Evolutionary conservation across 2,797 vertebrate species (phyloP).

Genomic region (Hyperoplus lanceolatus): DNA sequence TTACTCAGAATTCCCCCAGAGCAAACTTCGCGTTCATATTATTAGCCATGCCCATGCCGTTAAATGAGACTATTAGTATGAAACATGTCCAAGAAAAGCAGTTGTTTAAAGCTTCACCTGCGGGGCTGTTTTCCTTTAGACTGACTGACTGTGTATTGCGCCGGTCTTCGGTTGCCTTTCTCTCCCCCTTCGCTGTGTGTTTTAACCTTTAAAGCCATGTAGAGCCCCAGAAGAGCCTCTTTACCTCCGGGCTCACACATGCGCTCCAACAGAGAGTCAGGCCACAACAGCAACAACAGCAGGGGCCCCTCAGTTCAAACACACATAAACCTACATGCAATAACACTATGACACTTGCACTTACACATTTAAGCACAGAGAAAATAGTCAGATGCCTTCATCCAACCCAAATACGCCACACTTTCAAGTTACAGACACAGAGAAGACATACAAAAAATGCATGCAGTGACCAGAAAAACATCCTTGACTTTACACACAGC

Average conservation of each 20-base stretch:
- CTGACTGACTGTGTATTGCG: slow-evolving; percentile 49
- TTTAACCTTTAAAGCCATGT: slow-evolving; percentile 74
- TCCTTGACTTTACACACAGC: slow-evolving; percentile 35
- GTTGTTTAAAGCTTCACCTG: slow-evolving; percentile 47
- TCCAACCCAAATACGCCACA: slow-evolving; percentile 9
- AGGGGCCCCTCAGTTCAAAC: slow-evolving; percentile 47
- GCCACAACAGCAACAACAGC: slow-evolving; percentile 73
- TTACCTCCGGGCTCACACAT: slow-evolving; percentile 71
- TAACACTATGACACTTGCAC: slow-evolving; percentile 1
- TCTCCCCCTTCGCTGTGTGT: slow-evolving; percentile 16
- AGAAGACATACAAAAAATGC: neutral
- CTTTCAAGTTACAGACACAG: slow-evolving; percentile 7
- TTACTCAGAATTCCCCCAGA: slow-evolving; percentile 7
- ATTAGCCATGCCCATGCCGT: slow-evolving; percentile 34
- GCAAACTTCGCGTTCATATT: slow-evolving; percentile 21
- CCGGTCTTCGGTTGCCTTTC: slow-evolving; percentile 35
- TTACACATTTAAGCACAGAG: neutral
- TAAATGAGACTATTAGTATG: slow-evolving; percentile 38
- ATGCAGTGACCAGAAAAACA: neutral
- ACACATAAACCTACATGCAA: slow-evolving; percentile 25
- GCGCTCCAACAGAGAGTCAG: slow-evolving; percentile 54
- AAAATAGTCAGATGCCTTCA: slow-evolving; percentile 13
- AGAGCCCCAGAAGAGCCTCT: slow-evolving; percentile 62
- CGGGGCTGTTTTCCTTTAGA: slow-evolving; percentile 30
- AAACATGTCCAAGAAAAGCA: slow-evolving; percentile 31